Conservation (phyloP, 2,888 invertebrate genomes). For the Neoscelio sp. region DNA sequence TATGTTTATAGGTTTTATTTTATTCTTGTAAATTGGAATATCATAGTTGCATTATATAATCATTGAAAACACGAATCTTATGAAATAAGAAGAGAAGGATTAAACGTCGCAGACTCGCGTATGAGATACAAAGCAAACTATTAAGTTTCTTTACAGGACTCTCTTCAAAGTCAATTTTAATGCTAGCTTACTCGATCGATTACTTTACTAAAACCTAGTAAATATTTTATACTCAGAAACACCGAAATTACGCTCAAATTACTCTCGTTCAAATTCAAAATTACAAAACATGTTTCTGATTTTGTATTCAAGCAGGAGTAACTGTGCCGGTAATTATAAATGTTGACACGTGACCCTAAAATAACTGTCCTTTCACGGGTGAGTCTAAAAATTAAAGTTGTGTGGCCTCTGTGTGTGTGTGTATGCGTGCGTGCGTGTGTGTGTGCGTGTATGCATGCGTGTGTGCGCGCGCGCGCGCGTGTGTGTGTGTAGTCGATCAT, state of each 20-base stretch:
- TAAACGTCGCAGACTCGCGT: slow-evolving; percentile 53
- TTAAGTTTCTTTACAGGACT: slow-evolving; percentile 46
- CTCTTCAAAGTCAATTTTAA: slow-evolving; percentile 33
- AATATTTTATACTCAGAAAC: slow-evolving; percentile 56
- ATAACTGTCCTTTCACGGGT: too few species aligned
- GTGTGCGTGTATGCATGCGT: slow-evolving; percentile 6
- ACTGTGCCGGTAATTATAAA: too few species aligned
- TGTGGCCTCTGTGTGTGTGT: too few species aligned
- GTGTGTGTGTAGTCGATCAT: too few species aligned
- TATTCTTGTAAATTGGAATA: slow-evolving; percentile 64
- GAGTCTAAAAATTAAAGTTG: too few species aligned
- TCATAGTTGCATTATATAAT: slow-evolving; percentile 69
- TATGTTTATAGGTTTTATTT: slow-evolving; percentile 29
- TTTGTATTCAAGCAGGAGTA: too few species aligned
- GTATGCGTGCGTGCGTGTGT: slow-evolving; percentile 12
- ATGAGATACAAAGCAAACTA: slow-evolving; percentile 66
- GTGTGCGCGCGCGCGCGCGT: not conserved
- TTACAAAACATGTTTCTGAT: too few species aligned
- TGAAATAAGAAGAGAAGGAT: slow-evolving; percentile 66
- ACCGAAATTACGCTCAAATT: too few species aligned
- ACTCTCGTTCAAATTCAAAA: too few species aligned
- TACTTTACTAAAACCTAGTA: slow-evolving; percentile 60
- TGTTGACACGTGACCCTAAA: too few species aligned
- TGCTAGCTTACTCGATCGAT: slow-evolving; percentile 57
- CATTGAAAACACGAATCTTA: slow-evolving; percentile 72